Conservation (phyloP, 2,113 vertebrate genomes). For the Eudyptes chrysolophus region DNA sequence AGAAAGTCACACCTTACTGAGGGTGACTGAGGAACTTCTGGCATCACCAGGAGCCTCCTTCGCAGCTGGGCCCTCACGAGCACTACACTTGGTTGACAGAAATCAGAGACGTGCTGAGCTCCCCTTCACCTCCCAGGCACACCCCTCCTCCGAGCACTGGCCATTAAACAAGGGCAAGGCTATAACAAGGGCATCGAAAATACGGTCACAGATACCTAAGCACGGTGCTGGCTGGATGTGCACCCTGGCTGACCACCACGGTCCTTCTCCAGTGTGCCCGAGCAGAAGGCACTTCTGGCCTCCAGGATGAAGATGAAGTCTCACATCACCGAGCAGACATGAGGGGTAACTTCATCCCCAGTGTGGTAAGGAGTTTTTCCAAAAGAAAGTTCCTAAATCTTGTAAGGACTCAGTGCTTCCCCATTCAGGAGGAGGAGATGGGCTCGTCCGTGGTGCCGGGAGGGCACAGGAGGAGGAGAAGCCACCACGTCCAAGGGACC, state of each 20-base stretch:
- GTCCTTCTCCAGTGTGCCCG: not conserved
- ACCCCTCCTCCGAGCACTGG: too few relatives aligned
- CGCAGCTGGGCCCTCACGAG: not conserved
- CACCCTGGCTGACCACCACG: not conserved
- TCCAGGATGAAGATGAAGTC: not conserved
- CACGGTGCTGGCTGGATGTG: too few relatives aligned
- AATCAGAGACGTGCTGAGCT: constrained; percentile 4
- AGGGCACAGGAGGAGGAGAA: not conserved
- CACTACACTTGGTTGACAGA: not conserved
- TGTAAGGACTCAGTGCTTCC: not conserved
- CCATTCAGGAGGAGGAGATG: not conserved
- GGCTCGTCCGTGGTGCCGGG: fast-evolving
- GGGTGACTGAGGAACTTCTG: not conserved
- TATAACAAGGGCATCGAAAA: not conserved
- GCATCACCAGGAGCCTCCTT: not conserved
- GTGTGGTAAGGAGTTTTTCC: not conserved
- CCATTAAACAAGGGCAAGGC: not conserved
- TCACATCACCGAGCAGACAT: fast-evolving
- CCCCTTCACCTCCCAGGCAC: not conserved
- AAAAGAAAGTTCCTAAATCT: not conserved
- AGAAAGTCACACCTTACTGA: not conserved
- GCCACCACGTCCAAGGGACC: fast-evolving
- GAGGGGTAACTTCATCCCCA: not conserved
- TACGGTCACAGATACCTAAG: not conserved
- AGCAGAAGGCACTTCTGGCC: not conserved